phyloP scores from a whole-genome alignment of 2,113 vertebrate species.

The Nyctibius bracteatus region DNA sequence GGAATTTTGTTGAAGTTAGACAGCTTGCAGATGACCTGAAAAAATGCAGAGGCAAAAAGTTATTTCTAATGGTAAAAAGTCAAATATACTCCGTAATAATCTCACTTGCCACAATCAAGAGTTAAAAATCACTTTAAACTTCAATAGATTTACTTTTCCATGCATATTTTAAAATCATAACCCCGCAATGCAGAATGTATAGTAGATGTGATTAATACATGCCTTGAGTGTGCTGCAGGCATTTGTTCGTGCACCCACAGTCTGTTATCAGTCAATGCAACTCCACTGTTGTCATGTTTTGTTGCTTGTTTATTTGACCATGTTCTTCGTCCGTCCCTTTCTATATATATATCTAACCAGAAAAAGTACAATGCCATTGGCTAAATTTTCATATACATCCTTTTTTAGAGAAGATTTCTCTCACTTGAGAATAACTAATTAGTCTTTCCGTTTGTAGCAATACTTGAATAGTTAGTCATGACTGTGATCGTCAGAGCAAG shows the following conservation, averaged over 20 bases:
- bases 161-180: background rate
- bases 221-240: background rate
- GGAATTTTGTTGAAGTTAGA: background rate
- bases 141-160: background rate
- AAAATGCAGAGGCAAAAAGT: background rate
- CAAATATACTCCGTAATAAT: background rate
- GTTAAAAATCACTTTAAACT: background rate
- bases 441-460: background rate
- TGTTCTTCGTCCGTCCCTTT: background rate
- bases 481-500: background rate
- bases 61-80: background rate
- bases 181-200: background rate
- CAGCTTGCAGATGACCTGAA: background rate
- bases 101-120: background rate
- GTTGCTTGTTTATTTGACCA: background rate
- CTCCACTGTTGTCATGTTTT: background rate
- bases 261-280: background rate
- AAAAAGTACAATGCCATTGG: background rate
- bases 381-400: background rate
- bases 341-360: background rate
- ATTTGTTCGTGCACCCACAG: background rate
- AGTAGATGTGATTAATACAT: background rate
- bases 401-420: background rate
- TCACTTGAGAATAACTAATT: background rate
- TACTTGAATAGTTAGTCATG: background rate